These are phyloP conservation scores for Rhineura floridana DNA, from an alignment of 2,113 vertebrate species.

Conservation along the genomic window DNA sequence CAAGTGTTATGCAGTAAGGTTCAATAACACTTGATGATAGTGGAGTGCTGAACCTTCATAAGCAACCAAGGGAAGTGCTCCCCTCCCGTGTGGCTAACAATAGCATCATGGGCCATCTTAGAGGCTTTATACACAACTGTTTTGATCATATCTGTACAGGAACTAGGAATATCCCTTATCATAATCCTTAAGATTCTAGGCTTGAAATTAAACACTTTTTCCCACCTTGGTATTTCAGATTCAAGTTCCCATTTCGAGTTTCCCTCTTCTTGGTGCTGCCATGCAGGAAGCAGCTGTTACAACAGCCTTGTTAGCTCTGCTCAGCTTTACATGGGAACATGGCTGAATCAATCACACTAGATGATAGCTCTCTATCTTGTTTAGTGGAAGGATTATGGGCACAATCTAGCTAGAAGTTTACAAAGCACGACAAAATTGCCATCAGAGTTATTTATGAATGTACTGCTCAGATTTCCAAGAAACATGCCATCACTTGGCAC, in stretches of 20 bases:
- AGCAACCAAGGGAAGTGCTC: background rate
- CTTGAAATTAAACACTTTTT: background rate
- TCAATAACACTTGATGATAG: background rate
- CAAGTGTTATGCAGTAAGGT: background rate
- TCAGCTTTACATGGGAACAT: accelerated
- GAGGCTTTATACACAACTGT: background rate
- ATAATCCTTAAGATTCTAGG: background rate
- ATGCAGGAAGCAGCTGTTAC: conserved; percentile 27
- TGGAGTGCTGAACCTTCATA: background rate
- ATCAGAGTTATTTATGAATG: background rate
- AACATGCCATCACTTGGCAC: background rate
- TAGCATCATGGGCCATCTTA: background rate
- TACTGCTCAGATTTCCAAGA: background rate
- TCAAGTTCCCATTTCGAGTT: conserved; percentile 5
- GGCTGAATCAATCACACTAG: accelerated
- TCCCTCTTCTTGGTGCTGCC: background rate
- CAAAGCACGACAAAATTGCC: background rate
- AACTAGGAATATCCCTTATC: background rate
- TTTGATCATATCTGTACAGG: conserved; percentile 12
- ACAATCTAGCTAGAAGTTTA: accelerated
- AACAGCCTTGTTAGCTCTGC: background rate
- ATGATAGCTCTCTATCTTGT: background rate
- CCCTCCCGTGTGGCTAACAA: background rate
- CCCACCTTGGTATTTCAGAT: background rate
- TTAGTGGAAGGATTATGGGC: background rate